These are phyloP conservation scores for Oryzias dopingdopingensis DNA, from an alignment of 2,797 vertebrate species.

Conservation along the genomic window DNA sequence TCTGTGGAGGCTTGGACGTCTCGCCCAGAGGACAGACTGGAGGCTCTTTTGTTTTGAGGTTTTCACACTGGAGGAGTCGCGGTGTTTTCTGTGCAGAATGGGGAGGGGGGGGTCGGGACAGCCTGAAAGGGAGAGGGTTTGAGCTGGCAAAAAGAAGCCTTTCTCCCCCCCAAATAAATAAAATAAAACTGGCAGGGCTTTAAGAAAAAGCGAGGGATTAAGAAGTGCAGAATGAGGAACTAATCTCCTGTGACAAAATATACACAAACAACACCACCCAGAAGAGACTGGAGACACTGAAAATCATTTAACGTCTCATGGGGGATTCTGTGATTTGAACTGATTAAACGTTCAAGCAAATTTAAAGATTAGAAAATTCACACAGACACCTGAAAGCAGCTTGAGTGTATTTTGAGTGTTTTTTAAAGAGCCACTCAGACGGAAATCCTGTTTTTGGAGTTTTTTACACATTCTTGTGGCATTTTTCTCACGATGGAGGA, in stretches of 20 bases:
- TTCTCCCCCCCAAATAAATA: not conserved
- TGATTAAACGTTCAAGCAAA: too few relatives aligned
- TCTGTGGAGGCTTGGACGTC: conserved; percentile 65
- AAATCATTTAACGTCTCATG: conserved; percentile 42
- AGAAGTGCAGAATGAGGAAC: conserved; percentile 66
- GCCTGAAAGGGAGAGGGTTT: conserved; percentile 17
- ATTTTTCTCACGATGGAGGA: too few relatives aligned
- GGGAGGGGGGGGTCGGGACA: conserved; percentile 49
- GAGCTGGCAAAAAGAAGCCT: conserved; percentile 51
- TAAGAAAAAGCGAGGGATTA: conserved; percentile 72
- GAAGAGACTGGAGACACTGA: conserved; percentile 55
- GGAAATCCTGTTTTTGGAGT: too few relatives aligned
- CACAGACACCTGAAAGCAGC: too few relatives aligned
- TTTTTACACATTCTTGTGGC: too few relatives aligned
- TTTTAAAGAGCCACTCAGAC: too few relatives aligned
- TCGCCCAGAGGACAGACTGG: conserved; percentile 71
- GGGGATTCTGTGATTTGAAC: conserved; percentile 3
- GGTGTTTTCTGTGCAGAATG: conserved; percentile 64
- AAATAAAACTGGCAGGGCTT: conserved; percentile 58
- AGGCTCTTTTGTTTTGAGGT: conserved; percentile 73
- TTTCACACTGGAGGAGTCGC: conserved; percentile 73
- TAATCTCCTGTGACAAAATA: conserved; percentile 78
- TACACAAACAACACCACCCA: conserved; percentile 76
- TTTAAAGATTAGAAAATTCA: too few relatives aligned
- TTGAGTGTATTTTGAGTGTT: too few relatives aligned